Conservation (phyloP, 2,113 vertebrate species). For the Protobothrops flavoviridis region DNA sequence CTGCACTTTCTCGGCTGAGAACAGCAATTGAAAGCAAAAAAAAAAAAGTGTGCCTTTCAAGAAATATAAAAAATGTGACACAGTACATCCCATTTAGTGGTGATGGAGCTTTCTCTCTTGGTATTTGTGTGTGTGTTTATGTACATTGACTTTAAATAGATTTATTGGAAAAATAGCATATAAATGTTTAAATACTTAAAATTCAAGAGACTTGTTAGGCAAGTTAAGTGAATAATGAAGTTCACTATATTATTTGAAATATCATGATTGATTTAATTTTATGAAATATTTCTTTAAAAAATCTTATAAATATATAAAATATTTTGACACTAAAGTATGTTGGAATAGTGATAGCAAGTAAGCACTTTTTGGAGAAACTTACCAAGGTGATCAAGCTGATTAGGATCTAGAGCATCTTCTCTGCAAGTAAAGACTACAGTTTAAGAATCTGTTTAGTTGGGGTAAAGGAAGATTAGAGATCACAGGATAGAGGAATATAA, state of each 20-base stretch:
- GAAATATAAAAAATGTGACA: neutral
- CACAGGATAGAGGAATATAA: neutral
- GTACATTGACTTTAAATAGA: neutral
- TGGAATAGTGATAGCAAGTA: neutral
- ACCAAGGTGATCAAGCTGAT: neutral
- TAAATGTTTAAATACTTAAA: neutral
- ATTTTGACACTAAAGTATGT: neutral
- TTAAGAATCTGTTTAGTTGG: neutral
- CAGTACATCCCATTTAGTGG: neutral
- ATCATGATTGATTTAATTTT: neutral
- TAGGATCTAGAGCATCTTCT: neutral
- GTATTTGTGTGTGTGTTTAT: neutral
- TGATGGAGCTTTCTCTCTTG: too few relatives aligned
- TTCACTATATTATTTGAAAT: neutral
- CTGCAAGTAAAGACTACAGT: neutral
- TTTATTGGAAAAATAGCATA: neutral
- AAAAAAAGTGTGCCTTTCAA: slow-evolving; percentile 19
- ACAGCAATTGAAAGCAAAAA: slow-evolving; percentile 33
- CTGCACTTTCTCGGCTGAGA: slow-evolving; percentile 43
- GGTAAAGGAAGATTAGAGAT: neutral
- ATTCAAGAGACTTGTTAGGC: neutral
- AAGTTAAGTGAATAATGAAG: neutral
- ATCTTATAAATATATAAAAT: neutral
- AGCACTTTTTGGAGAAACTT: neutral
- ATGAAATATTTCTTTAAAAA: neutral